Base-by-base conservation (phyloP, 2,113 vertebrate species). In the Scophthalmus maximus region DNA sequence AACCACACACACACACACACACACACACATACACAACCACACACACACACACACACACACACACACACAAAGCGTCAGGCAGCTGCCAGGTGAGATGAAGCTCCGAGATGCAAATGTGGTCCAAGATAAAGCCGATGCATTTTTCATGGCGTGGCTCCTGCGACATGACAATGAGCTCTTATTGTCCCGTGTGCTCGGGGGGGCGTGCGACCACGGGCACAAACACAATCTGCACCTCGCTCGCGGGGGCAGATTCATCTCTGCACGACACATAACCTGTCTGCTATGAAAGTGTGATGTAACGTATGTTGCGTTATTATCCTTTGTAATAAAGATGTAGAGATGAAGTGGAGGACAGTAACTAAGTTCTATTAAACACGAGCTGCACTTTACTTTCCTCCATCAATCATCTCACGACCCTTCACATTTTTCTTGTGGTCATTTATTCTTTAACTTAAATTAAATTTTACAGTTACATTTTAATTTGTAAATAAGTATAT, bases 121-220 rank as follows among this genome's bases (percentile, higher is more conserved):
- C 66, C 25, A 36, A 75, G 76, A 84, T 67, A 74, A 76, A 80
- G 57, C 42, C 44, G 14, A 55, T 89, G 68, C 68, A 85, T 92
- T 66, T 89, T 89, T 88, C 55, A 92, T 87, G 60, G 46, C 1
- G 38, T 53, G 10, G 0, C 78, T 71, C 23, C 73, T 68, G 42
- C 4, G 63, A 76, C 73, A 74, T 32, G 78, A 71, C 68, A 52
- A 36, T n/a, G 52, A 62, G 63, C 34, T 22, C 65, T 56, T 3
- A 18, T 52, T 3, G 62, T 32, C 47, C 51, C 6, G 22, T 47
- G 49, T 61, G 68, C 65, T 59, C 60, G 49, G 55, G 40, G 38
- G 46, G 68, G 64, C 66, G 38, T 55, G 47, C 30, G 22, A 40
- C 10, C 23, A 9, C 0, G 0, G 27, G 7, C n/a, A n/a, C 56